These are phyloP conservation scores for Hypsibius dujardini DNA, from an alignment of 1,140 invertebrate species.

Conservation along the genomic window DNA sequence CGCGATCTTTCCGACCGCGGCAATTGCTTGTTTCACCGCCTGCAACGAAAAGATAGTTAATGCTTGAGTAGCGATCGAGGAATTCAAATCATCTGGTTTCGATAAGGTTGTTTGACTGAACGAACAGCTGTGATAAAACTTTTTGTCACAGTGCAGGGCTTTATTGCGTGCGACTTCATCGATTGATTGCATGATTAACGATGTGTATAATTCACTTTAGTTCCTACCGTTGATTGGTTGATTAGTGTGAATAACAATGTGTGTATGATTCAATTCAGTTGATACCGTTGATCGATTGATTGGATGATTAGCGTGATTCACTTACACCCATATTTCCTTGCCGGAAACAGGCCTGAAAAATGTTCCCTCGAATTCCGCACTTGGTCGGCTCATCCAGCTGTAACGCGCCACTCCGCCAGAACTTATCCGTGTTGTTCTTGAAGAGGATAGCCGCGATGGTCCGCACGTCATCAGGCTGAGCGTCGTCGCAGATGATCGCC, in stretches of 20 bases:
- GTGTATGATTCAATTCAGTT: not conserved
- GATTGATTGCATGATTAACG: not conserved
- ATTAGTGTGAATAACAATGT: not conserved
- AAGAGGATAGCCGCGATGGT: not conserved
- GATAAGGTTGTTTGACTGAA: too few relatives aligned
- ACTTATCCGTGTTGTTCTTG: not conserved
- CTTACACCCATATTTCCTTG: not conserved
- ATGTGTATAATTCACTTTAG: not conserved
- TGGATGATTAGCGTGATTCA: too few relatives aligned
- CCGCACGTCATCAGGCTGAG: not conserved
- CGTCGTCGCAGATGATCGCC: not conserved
- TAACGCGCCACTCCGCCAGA: not conserved
- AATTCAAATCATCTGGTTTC: too few relatives aligned
- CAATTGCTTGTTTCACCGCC: too few relatives aligned
- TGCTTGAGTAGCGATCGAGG: too few relatives aligned
- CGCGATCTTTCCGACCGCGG: too few relatives aligned
- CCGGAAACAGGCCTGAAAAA: not conserved
- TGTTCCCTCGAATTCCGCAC: not conserved
- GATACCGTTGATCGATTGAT: not conserved
- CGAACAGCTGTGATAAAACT: too few relatives aligned
- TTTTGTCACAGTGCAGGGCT: too few relatives aligned
- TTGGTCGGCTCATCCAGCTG: not conserved
- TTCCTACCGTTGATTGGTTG: not conserved
- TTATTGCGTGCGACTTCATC: not conserved
- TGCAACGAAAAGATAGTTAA: too few relatives aligned